Percentiles rank a stretch among this genome's conserved stretches.
Evolutionary conservation across 2,888 invertebrate species (phyloP).

Genomic region (Lasioglossum oenotherae): DNA sequence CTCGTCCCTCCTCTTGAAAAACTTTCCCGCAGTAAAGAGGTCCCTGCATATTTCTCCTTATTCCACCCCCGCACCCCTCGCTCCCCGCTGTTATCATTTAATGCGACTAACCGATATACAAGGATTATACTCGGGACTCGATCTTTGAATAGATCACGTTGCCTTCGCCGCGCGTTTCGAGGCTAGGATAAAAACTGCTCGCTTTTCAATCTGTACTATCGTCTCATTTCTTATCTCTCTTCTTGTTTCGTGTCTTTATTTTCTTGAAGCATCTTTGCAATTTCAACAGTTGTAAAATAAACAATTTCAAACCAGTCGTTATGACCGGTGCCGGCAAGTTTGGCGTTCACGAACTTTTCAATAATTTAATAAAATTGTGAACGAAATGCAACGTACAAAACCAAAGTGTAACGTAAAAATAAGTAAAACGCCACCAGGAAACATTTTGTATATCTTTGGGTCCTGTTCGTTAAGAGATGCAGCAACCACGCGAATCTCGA

Average conservation of each 20-base stretch:
- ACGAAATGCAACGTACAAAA: background rate
- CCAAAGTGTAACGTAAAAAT: background rate
- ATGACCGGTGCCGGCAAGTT: background rate
- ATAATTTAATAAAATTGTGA: background rate
- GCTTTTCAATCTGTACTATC: background rate
- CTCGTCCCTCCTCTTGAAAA: slow-evolving; percentile 25
- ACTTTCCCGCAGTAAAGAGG: slow-evolving; percentile 33
- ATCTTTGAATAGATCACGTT: background rate
- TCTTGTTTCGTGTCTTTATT: background rate
- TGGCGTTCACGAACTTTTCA: background rate
- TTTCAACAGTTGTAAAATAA: too few relatives aligned
- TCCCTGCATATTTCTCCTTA: slow-evolving; percentile 31
- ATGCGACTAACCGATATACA: slow-evolving; percentile 7
- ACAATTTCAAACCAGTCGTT: background rate
- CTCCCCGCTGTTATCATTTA: slow-evolving; percentile 8
- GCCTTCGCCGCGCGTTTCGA: background rate
- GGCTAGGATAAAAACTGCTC: background rate
- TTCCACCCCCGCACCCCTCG: slow-evolving; percentile 7
- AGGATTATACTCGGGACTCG: background rate
- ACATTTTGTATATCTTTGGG: background rate
- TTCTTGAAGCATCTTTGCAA: background rate
- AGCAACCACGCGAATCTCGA: background rate
- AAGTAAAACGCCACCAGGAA: background rate
- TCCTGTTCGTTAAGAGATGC: too few relatives aligned
- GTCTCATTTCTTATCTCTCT: background rate